Evolutionary conservation across 2,797 vertebrate genomes (phyloP), one percentile per base, ranked within the genome.

Genomic region (Mallotus villosus): DNA sequence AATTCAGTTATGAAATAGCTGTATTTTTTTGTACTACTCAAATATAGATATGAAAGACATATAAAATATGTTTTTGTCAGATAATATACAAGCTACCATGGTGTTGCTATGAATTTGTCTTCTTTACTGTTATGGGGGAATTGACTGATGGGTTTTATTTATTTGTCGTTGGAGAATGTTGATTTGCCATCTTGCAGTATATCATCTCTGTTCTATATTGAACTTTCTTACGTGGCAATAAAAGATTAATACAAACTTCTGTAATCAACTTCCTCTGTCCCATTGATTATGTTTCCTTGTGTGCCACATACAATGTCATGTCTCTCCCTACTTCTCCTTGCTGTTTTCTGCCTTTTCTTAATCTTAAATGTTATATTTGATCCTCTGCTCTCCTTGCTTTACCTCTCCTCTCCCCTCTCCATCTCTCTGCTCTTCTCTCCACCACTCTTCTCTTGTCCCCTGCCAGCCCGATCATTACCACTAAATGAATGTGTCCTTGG

Each of bases 221-320:
- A 83, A 95, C 94, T 98, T 97, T 97, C 96, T 97, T 96, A 97
- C 95, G 93, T 96, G 96, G 95, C 95, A 97, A 97, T 98, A 97
- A 97, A 97, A 95, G 86, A 91, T 88, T 92, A 96, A 53, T 89
- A 37, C 84, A 75, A 60, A 74, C 80, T 88, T 84, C 80, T 77
- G 82, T 91, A 91, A 87, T 83, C 73, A 65, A 0, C 1, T 68
- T 19, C 4, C 66, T 79, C 70, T 76, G 63, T 63, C 76, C 76
- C 68, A 6, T 37, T 71, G 24, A 22, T 58, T 53, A 37, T 57
- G 17, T 59, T 59, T 24, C 57, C 19, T 21, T 21, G n/a, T 59
- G 2, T n/a, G n/a, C 57, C 9, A 3, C 57, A 21, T 22, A 21
- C 7, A 21, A 24, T 59, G 11, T 8, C 3, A 46, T 46, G 41